Base-by-base conservation (phyloP, 2,113 vertebrate genomes). In the Morone saxatilis region DNA sequence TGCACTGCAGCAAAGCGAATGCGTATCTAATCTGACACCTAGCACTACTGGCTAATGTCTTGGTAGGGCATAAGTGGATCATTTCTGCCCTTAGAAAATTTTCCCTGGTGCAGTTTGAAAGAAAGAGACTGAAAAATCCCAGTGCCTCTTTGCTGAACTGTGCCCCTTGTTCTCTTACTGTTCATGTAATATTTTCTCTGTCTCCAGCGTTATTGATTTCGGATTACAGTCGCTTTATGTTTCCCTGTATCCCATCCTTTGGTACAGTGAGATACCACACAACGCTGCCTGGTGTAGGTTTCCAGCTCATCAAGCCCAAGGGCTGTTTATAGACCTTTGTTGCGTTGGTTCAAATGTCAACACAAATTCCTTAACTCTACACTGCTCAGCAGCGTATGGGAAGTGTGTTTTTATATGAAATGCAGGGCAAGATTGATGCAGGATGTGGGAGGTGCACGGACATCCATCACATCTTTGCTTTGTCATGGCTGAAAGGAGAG, bases 11-110 rank as follows among this genome's bases (percentile, higher is more conserved):
- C 86, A 92, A 84, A 92, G 85, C 93, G 83, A 95, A 95, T 87
- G 90, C 84, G 92, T 95, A 95, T 96, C 91, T 95, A 95, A 96
- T 96, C 92, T 96, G 93, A 96, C 94, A 96, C 95, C 92, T 94
- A 90, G 91, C 92, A 93, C 86, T 91, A 80, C 89, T 88, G 76
- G 75, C 90, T 96, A 95, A 96, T 90, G 89, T 95, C 95, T 96
- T 93, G 94, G 92, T 90, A 79, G 91, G 91, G 92, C 86, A 83
- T 93, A 74, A 79, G 89, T 93, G 86, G 78, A 90, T 94, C 77
- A 84, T 88, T 90, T 89, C 85, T 95, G 80, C 71, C 94, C 17
- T 86, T 51, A 47, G 78, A 91, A 89, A 70, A 76, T 70, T n/a
- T 80, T 79, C 81, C 63, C 53, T 14, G 2, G 70, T 84, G 83